Evolutionary conservation across 2,797 vertebrate genomes (phyloP), one percentile per base, ranked within the genome.

Genomic region (Phoeniculus purpureus): DNA sequence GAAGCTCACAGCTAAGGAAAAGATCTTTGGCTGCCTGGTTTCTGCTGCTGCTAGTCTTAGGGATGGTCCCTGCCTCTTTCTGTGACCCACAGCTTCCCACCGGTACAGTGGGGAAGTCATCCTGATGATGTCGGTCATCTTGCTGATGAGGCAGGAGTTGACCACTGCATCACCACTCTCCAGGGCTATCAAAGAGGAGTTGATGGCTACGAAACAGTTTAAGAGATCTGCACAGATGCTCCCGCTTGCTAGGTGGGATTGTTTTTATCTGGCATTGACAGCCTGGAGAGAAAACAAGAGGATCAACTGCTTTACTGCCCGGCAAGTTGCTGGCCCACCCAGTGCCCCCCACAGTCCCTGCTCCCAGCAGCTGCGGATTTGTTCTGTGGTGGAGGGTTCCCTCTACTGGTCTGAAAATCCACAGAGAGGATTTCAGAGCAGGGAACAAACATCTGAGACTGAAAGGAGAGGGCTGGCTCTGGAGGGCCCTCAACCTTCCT

Each of bases 381-480:
- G 47, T 11, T 22, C 23, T 5, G 85, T 6, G 89, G 96, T 86
- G 74, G 3, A 92, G 93, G 70, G 91, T 88, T 94, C 96, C 96
- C 94, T 95, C 96, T 97, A 4, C 96, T 88, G 96, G 89, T 64
- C 15, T 37, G 32, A 47, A 87, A 59, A 29, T 29, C 77, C 65
- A 6, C 3, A 0, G 58, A 27, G 27, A 68, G 50, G 4, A 20
- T 60, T 56, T 64, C 56, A 27, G 34, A 0, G 11, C 62, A 8
- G 54, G 13, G n/a, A 84, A 14, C 43, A 43, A 70, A 23, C 3
- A 9, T 7, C 37, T 8, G 45, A n/a, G 50, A 40, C 31, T 6
- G 20, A 5, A 45, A 70, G 7, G 18, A 22, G 43, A 43, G 43
- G 43, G 43, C 16, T 43, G 16, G 43, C 43, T 43, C 43, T 43